A percentile compares a stretch with the other conserved stretches of the same genome.
Conservation (phyloP, 1,140 invertebrate species). For the Papilio dardanus region DNA sequence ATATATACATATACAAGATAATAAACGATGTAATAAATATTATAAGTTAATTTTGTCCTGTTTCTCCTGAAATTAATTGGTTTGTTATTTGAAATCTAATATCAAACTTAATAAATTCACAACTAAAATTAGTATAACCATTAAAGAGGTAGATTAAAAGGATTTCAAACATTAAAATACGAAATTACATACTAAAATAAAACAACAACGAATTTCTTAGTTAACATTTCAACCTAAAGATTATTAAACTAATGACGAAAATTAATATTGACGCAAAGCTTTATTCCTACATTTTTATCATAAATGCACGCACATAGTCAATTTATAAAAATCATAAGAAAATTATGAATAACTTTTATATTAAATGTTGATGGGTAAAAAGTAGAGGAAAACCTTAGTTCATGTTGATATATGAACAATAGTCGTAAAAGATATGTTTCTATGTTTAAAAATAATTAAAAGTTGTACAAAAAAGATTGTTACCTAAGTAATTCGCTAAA, state of each 20-base stretch:
- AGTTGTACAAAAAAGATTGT: too few relatives aligned
- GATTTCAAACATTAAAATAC: neutral
- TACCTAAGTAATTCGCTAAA: too few relatives aligned
- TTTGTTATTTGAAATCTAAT: neutral
- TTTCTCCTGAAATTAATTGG: neutral
- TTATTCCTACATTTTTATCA: neutral
- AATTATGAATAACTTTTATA: too few relatives aligned
- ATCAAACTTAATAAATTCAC: neutral
- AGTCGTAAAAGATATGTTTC: too few relatives aligned
- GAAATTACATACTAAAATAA: neutral
- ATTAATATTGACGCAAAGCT: neutral
- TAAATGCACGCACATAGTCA: neutral
- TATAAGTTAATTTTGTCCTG: neutral
- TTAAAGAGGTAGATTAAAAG: neutral
- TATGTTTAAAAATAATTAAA: too few relatives aligned
- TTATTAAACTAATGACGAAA: neutral
- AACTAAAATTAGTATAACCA: neutral
- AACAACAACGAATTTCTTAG: neutral
- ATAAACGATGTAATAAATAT: neutral
- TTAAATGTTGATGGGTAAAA: too few relatives aligned
- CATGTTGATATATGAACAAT: too few relatives aligned
- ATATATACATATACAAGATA: neutral
- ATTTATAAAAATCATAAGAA: neutral
- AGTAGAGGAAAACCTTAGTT: too few relatives aligned
- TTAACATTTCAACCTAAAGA: neutral